A percentile compares a stretch with the other conserved stretches of the same genome.
phyloP scores from a whole-genome alignment of 64 coral and sea anemone genomes.

The Dendrophyllia cribrosa region DNA sequence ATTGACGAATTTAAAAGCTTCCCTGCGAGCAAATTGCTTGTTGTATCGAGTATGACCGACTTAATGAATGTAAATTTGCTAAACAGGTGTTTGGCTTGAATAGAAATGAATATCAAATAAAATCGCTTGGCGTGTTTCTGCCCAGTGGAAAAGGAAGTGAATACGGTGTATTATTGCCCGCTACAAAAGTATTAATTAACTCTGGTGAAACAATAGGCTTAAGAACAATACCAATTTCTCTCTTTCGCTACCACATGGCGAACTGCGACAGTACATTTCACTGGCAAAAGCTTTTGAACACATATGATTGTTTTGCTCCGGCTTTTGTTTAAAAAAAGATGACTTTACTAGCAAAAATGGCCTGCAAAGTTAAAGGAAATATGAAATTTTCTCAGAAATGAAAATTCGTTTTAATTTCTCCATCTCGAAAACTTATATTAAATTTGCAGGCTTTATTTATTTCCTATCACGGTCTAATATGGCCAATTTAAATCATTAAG shows the following conservation, averaged over 20 bases:
- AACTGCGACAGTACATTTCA: slow-evolving; percentile 49
- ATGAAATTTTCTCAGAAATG: not conserved
- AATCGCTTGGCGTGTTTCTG: slow-evolving; percentile 55
- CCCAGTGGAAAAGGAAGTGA: slow-evolving; percentile 39
- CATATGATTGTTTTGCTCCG: not conserved
- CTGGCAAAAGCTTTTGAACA: slow-evolving; percentile 8
- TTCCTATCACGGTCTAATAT: slow-evolving; percentile 61
- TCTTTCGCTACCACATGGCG: slow-evolving; percentile 53
- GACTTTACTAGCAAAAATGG: not conserved
- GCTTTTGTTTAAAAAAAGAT: not conserved
- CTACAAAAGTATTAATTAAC: slow-evolving; percentile 89
- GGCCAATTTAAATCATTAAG: slow-evolving; percentile 77
- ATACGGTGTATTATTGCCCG: slow-evolving; percentile 17
- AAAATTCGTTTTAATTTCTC: slow-evolving; percentile 36
- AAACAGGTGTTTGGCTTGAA: slow-evolving; percentile 53
- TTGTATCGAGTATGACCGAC: slow-evolving; percentile 36
- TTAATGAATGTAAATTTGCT: slow-evolving; percentile 60
- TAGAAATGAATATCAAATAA: slow-evolving; percentile 56
- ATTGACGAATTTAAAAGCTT: slow-evolving; percentile 66
- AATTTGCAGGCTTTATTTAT: slow-evolving; percentile 74
- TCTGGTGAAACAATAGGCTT: slow-evolving; percentile 46
- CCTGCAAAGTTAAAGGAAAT: not conserved
- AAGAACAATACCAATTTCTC: slow-evolving; percentile 51
- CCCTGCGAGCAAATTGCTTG: slow-evolving; percentile 70
- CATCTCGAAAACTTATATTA: slow-evolving; percentile 33